These are phyloP conservation scores for Clavelina lepadiformis DNA, from an alignment of 23 tunicate genomes.

Conservation along the genomic window DNA sequence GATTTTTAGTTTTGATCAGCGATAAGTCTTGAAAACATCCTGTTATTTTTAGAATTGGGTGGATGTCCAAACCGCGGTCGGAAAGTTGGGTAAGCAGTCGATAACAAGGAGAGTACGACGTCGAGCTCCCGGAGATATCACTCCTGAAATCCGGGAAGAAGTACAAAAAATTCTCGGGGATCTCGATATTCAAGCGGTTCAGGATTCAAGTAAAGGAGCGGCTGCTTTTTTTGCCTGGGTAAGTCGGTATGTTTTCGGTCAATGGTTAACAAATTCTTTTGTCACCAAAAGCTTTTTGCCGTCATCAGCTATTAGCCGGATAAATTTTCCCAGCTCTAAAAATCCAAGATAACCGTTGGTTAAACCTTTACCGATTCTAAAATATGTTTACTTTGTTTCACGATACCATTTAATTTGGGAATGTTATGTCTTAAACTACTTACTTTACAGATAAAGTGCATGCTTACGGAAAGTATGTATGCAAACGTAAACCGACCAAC, in stretches of 20 bases:
- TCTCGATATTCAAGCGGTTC: slow-evolving; percentile 32
- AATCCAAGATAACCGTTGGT: too few species aligned
- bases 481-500: too few species aligned
- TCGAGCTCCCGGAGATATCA: slow-evolving; percentile 65
- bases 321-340: too few species aligned
- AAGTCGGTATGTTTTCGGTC: too few species aligned
- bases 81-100: slow-evolving; percentile 44
- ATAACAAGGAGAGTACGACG: slow-evolving; percentile 40
- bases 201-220: slow-evolving; percentile 52
- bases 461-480: too few species aligned
- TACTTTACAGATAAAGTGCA: too few species aligned
- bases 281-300: background rate
- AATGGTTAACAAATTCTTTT: background rate
- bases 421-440: too few species aligned
- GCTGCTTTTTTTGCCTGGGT: slow-evolving; percentile 81
- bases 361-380: too few species aligned
- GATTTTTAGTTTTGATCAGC: background rate
- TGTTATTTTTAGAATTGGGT: slow-evolving; percentile 41
- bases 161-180: slow-evolving; percentile 39
- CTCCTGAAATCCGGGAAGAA: slow-evolving; percentile 16
- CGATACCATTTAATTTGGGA: too few species aligned
- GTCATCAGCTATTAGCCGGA: too few species aligned
- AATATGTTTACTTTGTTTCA: too few species aligned
- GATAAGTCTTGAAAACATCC: background rate
- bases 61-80: slow-evolving; percentile 42